Percentiles rank a stretch among this genome's conserved stretches.
Conservation (phyloP, 2,113 vertebrate genomes). For the Pyxicephalus adspersus region DNA sequence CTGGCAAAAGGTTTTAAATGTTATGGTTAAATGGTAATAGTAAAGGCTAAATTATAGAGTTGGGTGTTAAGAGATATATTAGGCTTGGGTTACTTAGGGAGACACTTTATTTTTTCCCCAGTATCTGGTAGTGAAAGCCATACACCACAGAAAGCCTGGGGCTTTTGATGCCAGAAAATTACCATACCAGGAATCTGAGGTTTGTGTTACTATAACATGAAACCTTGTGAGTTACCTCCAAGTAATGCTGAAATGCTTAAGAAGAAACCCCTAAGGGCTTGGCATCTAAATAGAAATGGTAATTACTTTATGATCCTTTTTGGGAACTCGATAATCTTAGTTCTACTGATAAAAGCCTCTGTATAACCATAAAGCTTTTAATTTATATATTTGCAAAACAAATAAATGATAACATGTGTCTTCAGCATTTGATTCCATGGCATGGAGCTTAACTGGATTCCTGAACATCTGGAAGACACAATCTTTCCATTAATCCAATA, state of each 20-base stretch:
- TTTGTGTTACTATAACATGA: too few relatives aligned
- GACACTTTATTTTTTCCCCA: too few relatives aligned
- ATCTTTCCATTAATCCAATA: constrained; percentile 49
- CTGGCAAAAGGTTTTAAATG: too few relatives aligned
- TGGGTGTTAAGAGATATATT: too few relatives aligned
- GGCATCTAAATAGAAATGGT: neutral
- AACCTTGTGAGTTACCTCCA: neutral
- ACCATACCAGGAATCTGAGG: too few relatives aligned
- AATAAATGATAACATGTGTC: constrained; percentile 4
- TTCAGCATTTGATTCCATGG: neutral
- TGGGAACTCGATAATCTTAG: constrained; percentile 2
- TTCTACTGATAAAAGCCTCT: neutral
- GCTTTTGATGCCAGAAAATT: too few relatives aligned
- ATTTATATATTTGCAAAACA: constrained; percentile 11
- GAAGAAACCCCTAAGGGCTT: neutral
- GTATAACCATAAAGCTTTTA: constrained; percentile 1
- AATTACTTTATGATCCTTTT: constrained; percentile 9
- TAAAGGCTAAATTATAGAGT: too few relatives aligned
- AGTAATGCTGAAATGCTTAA: neutral
- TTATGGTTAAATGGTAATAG: too few relatives aligned
- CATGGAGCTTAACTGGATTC: constrained; percentile 8
- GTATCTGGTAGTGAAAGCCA: too few relatives aligned
- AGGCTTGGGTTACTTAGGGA: too few relatives aligned
- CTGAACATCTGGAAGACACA: constrained; percentile 21
- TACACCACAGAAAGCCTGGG: too few relatives aligned